phyloP scores from a whole-genome alignment of 2,888 invertebrate species.

The Panorpa germanica region DNA sequence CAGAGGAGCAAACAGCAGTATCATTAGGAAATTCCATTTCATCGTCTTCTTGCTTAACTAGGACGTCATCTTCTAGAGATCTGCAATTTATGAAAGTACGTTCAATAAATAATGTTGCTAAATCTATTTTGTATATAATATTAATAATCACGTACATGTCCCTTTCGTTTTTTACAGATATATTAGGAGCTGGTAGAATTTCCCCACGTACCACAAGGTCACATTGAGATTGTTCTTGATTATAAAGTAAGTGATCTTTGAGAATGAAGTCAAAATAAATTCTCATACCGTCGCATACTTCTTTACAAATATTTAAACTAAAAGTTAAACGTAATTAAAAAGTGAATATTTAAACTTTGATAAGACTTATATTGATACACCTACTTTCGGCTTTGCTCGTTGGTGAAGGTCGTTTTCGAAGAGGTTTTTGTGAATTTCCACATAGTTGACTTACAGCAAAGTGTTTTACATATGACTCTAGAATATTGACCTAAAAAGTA shows the following conservation, averaged over 20 bases:
- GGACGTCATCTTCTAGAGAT: conserved; percentile 15
- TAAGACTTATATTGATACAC: conserved; percentile 5
- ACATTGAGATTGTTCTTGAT: conserved; percentile 51
- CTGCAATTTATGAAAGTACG: conserved; percentile 9
- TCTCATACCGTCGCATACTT: conserved; percentile 76
- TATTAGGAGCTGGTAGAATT: too few relatives aligned
- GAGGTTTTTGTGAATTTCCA: too few relatives aligned
- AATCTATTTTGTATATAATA: conserved; percentile 6
- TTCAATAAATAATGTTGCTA: conserved; percentile 14
- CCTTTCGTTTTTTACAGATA: conserved; percentile 14
- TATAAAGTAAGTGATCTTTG: conserved; percentile 60
- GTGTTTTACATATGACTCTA: conserved; percentile 58
- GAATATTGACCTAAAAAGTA: conserved; percentile 28
- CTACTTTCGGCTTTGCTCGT: conserved; percentile 21
- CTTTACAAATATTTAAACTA: conserved; percentile 66
- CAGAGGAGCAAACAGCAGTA: too few relatives aligned
- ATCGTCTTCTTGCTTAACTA: too few relatives aligned
- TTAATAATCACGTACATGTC: conserved; percentile 11
- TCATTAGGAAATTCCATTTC: too few relatives aligned
- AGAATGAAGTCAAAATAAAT: conserved; percentile 82
- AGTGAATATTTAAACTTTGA: conserved; percentile 1
- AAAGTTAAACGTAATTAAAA: conserved; percentile 13
- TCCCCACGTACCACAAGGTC: conserved; percentile 18
- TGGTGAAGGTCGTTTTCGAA: conserved; percentile 18
- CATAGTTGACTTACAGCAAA: conserved; percentile 34